Base-by-base conservation (phyloP, 2,113 vertebrate genomes). In the Syngnathus floridae region DNA sequence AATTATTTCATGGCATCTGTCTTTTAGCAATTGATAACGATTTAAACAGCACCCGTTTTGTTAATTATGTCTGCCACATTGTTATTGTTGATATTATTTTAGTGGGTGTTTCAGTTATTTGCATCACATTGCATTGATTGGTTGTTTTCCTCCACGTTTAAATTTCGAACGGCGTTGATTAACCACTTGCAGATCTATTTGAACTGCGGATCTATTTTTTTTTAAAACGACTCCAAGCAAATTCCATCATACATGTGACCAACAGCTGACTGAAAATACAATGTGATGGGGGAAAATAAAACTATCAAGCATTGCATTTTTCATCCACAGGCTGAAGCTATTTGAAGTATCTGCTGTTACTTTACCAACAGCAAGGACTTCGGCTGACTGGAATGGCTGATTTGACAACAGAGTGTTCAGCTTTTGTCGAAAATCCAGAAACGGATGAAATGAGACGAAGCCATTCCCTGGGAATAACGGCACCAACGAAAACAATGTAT, bases 371-470 rank as follows among this genome's bases (percentile, higher is more conserved):
- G 37, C 2, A 40, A 41, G 17, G 45, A 21, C 0, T 21, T 17
- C 4, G 40, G 45, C 19, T 10, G 26, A 31, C 26, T 31, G 26
- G 26, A 31, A 84, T 84, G 82, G 73, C 73, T 4, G 56, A 52
- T 52, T 22, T 74, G 41, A 56, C 69, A 43, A 38, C 62, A 2
- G 2, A 19, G 3, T 51, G 40, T 35, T 51, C 64, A 13, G 46
- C 5, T 66, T 4, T 19, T 73, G 56, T 16, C 21, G 73, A 67
- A 64, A 37, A 37, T 63, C 26, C 52, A 1, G 65, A 77, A 4
- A 13, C 1, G 7, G 64, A 82, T 19, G 73, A 78, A 58, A 63
- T 35, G 43, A 2, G 13, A 46, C 80, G 81, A 74, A 85, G 81
- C 62, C 45, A 82, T 63, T 67, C 72, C 22, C 71, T 72, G 1